A percentile compares a stretch with the other conserved stretches of the same genome.
These are phyloP conservation scores for Cabera pusaria DNA, from an alignment of 2,888 invertebrate species.

Conservation along the genomic window DNA sequence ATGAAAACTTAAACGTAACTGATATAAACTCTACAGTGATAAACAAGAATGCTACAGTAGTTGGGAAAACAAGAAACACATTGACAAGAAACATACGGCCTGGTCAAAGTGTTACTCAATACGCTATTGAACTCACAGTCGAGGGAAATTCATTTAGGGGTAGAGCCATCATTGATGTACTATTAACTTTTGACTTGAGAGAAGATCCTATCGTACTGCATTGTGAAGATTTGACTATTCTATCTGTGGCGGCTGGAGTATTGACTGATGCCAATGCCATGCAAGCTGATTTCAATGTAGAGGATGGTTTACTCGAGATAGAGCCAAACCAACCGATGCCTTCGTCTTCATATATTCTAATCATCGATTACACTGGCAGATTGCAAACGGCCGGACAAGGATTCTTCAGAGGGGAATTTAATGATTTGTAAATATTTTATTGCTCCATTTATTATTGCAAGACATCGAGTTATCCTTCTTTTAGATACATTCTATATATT, in stretches of 20 bases:
- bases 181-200: slow-evolving; percentile 36
- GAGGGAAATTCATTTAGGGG: slow-evolving; percentile 47
- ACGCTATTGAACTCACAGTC: slow-evolving; percentile 46
- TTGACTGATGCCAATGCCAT: slow-evolving; percentile 40
- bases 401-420: slow-evolving; percentile 41
- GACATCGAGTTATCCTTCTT: too few species aligned
- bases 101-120: slow-evolving; percentile 45
- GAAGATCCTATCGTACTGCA: slow-evolving; percentile 45
- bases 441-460: too few species aligned
- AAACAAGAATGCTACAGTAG: slow-evolving; percentile 3
- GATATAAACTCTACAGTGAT: slow-evolving; percentile 19
- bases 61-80: slow-evolving; percentile 27
- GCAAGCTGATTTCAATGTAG: slow-evolving; percentile 27
- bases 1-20: too few species aligned
- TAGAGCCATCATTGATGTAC: slow-evolving; percentile 44
- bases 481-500: too few species aligned
- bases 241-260: slow-evolving; percentile 44
- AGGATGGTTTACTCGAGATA: slow-evolving; percentile 45
- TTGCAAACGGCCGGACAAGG: slow-evolving; percentile 43
- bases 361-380: slow-evolving; percentile 52
- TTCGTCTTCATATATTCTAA: slow-evolving; percentile 41
- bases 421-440: slow-evolving; percentile 21
- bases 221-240: slow-evolving; percentile 39
- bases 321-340: slow-evolving; percentile 27
- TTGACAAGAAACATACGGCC: slow-evolving; percentile 43